Evolutionary conservation across 2,797 vertebrate species (phyloP), one percentile per base, ranked within the genome.

Genomic region (Microchirus variegatus): DNA sequence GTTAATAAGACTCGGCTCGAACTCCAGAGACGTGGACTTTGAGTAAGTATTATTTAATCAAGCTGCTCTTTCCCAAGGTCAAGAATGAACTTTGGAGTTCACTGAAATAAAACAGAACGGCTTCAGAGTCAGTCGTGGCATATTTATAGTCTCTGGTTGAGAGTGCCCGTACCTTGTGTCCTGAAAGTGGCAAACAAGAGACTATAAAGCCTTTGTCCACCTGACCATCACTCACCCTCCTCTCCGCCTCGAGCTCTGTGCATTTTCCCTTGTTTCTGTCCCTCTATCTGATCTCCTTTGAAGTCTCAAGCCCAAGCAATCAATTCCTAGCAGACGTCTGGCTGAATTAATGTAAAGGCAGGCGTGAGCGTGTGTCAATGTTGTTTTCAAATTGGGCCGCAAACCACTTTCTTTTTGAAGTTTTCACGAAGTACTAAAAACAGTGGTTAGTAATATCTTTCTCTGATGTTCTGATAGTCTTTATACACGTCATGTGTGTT

Each of bases 281-380:
- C 43, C 17, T 70, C 44, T 13, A 41, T 44, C 19, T 2, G 7
- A 60, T 45, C 17, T 43, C 22, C 65, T 80, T 66, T 71, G 65
- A 79, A 77, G 69, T 62, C 48, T 75, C 67, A 70, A 79, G 59
- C 75, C 75, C 51, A n/a, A 63, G 73, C 45, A 78, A 77, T 80
- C 77, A 75, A 56, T 59, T 18, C 5, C 17, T 1, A 17, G 16
- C 11, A 9, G n/a, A 9, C 4, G 53, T 35, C 52, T 48, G 50
- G 57, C 17, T 36, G 26, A 63, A 6, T 22, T 67, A 35, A 36
- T 58, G 48, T 63, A 35, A 70, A 56, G 65, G 69, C 71, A 63
- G 9, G 48, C 41, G 11, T 45, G 36, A n/a, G 38, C 52, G 22
- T 40, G 14, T 42, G 13, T 48, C 57, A 17, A 65, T 60, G 31